Evolutionary conservation across 2,113 vertebrate genomes (phyloP).

Genomic region (Laticauda colubrina): DNA sequence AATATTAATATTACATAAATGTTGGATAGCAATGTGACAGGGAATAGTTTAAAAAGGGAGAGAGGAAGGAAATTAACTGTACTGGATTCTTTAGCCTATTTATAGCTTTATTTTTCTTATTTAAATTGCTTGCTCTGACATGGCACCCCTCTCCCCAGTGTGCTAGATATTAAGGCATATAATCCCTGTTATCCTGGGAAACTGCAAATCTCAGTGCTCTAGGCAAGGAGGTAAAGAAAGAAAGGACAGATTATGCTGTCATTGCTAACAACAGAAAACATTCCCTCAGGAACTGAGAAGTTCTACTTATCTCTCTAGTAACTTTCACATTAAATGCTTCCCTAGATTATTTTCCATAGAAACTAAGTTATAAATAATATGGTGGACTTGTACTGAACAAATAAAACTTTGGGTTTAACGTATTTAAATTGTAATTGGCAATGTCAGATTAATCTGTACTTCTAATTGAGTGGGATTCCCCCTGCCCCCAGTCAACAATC

Average conservation of each 20-base stretch:
- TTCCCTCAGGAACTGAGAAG: not conserved
- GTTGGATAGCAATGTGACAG: not conserved
- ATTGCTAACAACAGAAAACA: not conserved
- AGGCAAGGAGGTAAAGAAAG: not conserved
- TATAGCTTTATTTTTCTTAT: not conserved
- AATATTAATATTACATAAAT: not conserved
- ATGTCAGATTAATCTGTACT: not conserved
- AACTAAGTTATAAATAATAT: not conserved
- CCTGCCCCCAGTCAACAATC: not conserved
- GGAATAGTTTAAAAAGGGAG: not conserved
- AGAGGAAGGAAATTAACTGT: not conserved
- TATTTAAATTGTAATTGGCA: no score
- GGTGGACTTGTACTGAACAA: not conserved
- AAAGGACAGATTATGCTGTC: not conserved
- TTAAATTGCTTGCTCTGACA: not conserved
- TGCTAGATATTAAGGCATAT: not conserved
- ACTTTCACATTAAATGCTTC: not conserved
- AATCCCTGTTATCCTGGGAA: not conserved
- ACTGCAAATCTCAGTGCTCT: not conserved
- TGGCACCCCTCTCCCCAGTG: not conserved
- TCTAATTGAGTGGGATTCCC: not conserved
- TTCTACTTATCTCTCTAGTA: not conserved
- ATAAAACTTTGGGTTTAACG: no score
- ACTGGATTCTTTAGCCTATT: not conserved
- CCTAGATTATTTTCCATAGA: not conserved